Percentiles rank a stretch among this genome's conserved stretches.
Conservation (phyloP, 2,113 vertebrate genomes). For the Nycticryphes semicollaris region DNA sequence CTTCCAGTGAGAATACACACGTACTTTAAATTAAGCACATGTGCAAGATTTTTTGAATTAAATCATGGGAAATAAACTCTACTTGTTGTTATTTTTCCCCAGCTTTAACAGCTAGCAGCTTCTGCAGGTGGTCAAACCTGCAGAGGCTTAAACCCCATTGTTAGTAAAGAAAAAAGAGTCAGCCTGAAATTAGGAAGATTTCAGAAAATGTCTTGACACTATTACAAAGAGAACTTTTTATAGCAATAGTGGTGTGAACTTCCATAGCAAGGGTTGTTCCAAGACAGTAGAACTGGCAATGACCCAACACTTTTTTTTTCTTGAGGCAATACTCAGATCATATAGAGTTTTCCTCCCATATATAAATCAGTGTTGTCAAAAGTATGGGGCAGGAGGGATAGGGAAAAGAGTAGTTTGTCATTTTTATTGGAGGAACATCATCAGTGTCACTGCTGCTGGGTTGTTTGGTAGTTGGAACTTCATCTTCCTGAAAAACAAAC, state of each 20-base stretch:
- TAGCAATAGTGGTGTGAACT: neutral
- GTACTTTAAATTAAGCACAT: neutral
- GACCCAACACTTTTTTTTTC: neutral
- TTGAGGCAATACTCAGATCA: neutral
- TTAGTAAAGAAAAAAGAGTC: neutral
- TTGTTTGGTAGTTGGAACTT: neutral
- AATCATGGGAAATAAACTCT: neutral
- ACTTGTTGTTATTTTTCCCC: slow-evolving; percentile 14
- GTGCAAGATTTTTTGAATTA: neutral
- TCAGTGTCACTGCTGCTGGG: neutral
- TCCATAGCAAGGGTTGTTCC: neutral
- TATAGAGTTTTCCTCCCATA: neutral
- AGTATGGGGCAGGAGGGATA: neutral
- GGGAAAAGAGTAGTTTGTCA: neutral
- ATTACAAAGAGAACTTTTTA: neutral
- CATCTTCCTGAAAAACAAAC: neutral
- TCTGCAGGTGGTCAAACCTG: slow-evolving; percentile 5
- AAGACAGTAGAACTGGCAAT: slow-evolving; percentile 49
- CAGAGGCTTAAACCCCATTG: neutral
- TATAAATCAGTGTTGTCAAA: neutral
- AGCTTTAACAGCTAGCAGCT: neutral
- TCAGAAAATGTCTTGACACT: neutral
- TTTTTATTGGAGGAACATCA: neutral
- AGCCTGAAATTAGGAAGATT: neutral
- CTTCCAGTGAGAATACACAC: neutral